Conservation (phyloP, 1,140 invertebrate genomes). For the Battus philenor region DNA sequence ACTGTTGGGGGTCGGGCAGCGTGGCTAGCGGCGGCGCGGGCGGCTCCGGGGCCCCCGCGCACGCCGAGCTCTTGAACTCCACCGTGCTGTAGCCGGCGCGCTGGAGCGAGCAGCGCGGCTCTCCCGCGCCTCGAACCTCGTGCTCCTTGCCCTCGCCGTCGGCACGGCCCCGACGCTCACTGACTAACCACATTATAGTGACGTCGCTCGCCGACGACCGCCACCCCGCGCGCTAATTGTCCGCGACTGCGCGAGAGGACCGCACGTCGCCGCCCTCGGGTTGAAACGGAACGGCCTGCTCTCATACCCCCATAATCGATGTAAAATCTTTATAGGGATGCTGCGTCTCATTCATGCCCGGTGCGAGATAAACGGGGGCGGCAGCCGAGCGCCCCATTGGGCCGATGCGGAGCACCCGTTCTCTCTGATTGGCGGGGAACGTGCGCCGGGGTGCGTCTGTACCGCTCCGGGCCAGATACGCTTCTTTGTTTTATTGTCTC, state of each 20-base stretch:
- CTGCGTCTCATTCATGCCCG: constrained; percentile 56
- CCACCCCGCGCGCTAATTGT: constrained; percentile 69
- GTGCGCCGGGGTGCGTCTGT: constrained; percentile 32
- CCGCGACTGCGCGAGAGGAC: constrained; percentile 67
- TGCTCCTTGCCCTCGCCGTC: constrained; percentile 58
- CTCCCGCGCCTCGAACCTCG: constrained; percentile 49
- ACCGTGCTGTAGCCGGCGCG: constrained; percentile 71
- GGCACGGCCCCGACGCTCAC: constrained; percentile 68
- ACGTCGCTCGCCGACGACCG: constrained; percentile 52
- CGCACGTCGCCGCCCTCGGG: constrained; percentile 54
- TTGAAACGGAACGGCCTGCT: constrained; percentile 54
- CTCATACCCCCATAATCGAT: constrained; percentile 61
- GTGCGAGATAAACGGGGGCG: constrained; percentile 31
- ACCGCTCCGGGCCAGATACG: constrained; percentile 57
- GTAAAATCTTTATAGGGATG: constrained; percentile 68
- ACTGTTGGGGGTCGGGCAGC: constrained; percentile 83
- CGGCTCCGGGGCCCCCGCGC: constrained; percentile 76
- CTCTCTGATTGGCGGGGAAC: constrained; percentile 44
- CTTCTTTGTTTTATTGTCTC: constrained; percentile 75
- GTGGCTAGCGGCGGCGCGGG: constrained; percentile 77
- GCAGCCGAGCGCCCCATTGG: constrained; percentile 37
- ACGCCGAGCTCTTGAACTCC: constrained; percentile 75
- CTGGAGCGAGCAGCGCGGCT: constrained; percentile 60
- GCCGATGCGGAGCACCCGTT: constrained; percentile 18
- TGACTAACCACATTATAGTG: constrained; percentile 73